Percentiles rank a stretch among this genome's conserved stretches.
These are phyloP conservation scores for Nephotettix cincticeps DNA, from an alignment of 1,140 invertebrate genomes.

Conservation along the genomic window DNA sequence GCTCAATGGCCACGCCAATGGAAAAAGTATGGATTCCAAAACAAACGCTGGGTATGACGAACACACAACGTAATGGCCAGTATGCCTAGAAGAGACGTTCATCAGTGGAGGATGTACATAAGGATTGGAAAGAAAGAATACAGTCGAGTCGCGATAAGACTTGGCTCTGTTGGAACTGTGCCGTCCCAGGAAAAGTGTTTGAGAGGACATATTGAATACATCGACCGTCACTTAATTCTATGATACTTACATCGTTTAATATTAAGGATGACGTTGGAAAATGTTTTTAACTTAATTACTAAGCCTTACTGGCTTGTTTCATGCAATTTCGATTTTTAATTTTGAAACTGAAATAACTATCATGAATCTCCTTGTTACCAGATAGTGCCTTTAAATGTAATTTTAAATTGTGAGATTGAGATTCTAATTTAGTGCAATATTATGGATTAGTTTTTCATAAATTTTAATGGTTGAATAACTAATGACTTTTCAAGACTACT, in stretches of 20 bases:
- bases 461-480: too few species aligned
- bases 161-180: not conserved
- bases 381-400: not conserved
- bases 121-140: not conserved
- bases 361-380: not conserved
- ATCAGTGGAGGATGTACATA: not conserved
- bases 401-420: not conserved
- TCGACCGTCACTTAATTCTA: not conserved
- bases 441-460: not conserved
- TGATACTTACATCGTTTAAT: not conserved
- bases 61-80: not conserved
- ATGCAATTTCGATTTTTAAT: too few species aligned
- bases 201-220: not conserved
- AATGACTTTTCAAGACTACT: not conserved
- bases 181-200: not conserved
- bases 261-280: not conserved
- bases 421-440: not conserved
- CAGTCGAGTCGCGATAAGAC: not conserved
- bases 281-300: too few species aligned
- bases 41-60: constrained; percentile 36
- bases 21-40: constrained; percentile 33
- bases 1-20: constrained; percentile 36
- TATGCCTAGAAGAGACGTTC: not conserved
- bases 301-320: too few species aligned
- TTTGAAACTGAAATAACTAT: not conserved